Evolutionary conservation across 2,888 invertebrate genomes (phyloP), one percentile per base, ranked within the genome.

Genomic region (Xestobium rufovillosum): DNA sequence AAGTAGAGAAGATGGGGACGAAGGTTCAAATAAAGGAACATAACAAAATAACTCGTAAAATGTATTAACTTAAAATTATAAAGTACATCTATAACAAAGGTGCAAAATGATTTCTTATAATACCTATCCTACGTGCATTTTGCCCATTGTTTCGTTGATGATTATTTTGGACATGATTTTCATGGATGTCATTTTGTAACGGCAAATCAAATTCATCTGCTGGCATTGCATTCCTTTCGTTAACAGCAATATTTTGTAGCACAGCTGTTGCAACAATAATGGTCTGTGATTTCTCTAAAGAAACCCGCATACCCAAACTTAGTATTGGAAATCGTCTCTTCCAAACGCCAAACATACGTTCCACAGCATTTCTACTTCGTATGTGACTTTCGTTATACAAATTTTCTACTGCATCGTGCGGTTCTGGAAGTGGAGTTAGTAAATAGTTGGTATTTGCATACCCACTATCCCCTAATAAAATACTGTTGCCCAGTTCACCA

Each of bases 261-360:
- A 50, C 46, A 27, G 44, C 42, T 31, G 47, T 38, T 12, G 49
- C 43, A 36, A 48, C 38, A 34, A 52, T 29, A 31, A 47, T 39
- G 10, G 39, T 39, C 36, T 45, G 33, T 4, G 45, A 44, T 26
- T 34, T 49, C 13, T 34, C 31, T 13, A 52, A 19, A 37, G 50
- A 42, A 3, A 52, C 25, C 8, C 53, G 15, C 16, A 59, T 44
- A 13, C 55, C 57, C 12, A 52, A 15, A 10, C 52, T 45, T 25
- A 57, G 36, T 10, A 51, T 42, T 23, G 57, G 57, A 44, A 57
- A 56, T 32, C 55, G 15, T 36, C 51, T 34, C 38, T 57, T 55
- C 30, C 39, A 38, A 11, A 53, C 39, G 9, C 54, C 53, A 51
- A 50, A 55, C 11, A 34, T 47, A 28, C 54, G 31, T 26, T 37